Percentiles rank a stretch among this genome's conserved stretches.
Conservation (phyloP, 2,888 invertebrate species). For the Cerceris rybyensis region DNA sequence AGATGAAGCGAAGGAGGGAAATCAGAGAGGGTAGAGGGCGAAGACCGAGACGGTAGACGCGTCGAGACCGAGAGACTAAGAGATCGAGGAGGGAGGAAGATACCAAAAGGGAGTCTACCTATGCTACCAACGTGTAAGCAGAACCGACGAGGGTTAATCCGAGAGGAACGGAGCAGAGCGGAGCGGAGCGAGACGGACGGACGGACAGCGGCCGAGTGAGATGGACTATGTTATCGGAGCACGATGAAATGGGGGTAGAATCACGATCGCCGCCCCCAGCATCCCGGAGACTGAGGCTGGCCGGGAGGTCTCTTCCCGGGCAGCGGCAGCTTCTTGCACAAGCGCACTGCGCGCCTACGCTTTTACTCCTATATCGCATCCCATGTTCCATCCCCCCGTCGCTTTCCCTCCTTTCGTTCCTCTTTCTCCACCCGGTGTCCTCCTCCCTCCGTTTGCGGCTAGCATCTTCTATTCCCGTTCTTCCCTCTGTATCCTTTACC, state of each 20-base stretch:
- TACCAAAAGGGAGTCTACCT: conserved; percentile 39
- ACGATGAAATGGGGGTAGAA: conserved; percentile 78
- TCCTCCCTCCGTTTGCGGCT: conserved; percentile 27
- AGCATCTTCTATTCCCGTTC: conserved; percentile 1
- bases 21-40: conserved; percentile 4
- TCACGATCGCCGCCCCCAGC: conserved; percentile 81
- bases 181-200: conserved; percentile 41
- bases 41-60: conserved; percentile 5
- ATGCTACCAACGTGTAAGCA: too few species aligned
- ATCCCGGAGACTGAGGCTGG: conserved; percentile 81
- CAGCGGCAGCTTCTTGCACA: conserved; percentile 80
- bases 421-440: conserved; percentile 18
- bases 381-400: conserved; percentile 34
- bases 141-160: conserved; percentile 44
- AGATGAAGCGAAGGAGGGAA: too few species aligned
- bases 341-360: conserved; percentile 73
- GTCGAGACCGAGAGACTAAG: conserved; percentile 7
- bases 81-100: conserved; percentile 34
- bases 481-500: conserved; percentile 14
- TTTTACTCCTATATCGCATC: conserved; percentile 43
- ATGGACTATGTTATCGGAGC: conserved; percentile 71
- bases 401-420: conserved; percentile 25
- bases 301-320: conserved; percentile 81
- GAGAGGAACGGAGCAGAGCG: conserved; percentile 30
- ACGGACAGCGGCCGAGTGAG: conserved; percentile 56